Evolutionary conservation across 2,797 vertebrate genomes (phyloP), one percentile per base, ranked within the genome.

Genomic region (Halcyon chelicuti): DNA sequence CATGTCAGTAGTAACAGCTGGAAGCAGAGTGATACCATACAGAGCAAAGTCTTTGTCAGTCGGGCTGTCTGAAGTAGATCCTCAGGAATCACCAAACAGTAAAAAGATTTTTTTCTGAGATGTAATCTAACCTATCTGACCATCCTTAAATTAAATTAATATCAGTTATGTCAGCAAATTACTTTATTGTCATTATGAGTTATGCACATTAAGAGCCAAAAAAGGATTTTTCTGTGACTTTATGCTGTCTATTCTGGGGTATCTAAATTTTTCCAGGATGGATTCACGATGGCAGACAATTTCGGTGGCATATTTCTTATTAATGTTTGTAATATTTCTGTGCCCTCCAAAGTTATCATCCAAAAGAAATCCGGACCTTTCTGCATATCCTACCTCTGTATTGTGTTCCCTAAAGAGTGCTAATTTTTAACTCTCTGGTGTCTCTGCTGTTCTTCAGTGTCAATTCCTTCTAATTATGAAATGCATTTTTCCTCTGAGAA

Each of bases 371-470:
- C 10, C 54, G 35, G 16, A 35, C 20, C 10, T 44, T 90, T 78
- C n/a, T 67, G 14, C 75, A 75, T 75, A 44, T 75, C 51, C 10
- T 81, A 76, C 22, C 58, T 80, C 5, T 84, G 73, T 37, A 39
- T 35, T 47, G 90, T 96, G 79, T 97, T 97, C 40, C 89, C 79
- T 86, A 81, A 97, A 89, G 72, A 94, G 90, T 80, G 46, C 78
- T 77, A 49, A 54, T 84, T 97, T 97, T 49, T 33, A 55, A 8
- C 8, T 83, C 28, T 76, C 31, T 70, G 12, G 7, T 66, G 22
- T 83, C n/a, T 65, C 49, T 61, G 18, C 23, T 57, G 28, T 55
- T 88, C 28, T 52, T 79, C 35, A 72, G 8, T 31, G 15, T 76
- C 68, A 82, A 26, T 29, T 55, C 29, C 29, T 6, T 42, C 72